Conservation (phyloP, 2,113 vertebrate species). For the Gila orcuttii region DNA sequence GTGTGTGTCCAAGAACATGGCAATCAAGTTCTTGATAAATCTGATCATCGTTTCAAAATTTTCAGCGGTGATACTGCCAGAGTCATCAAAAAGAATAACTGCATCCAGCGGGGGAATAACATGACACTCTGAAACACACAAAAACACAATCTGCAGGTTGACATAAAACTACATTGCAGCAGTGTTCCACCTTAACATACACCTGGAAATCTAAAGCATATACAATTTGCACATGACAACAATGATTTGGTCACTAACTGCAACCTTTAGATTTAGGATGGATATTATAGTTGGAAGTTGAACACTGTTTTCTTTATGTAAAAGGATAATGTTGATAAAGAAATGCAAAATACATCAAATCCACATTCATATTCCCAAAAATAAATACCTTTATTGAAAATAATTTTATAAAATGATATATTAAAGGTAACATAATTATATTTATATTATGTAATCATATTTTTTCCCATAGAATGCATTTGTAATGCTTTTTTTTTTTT, state of each 20-base stretch:
- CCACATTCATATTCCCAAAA: background rate
- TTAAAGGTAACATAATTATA: background rate
- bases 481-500: too few relatives aligned
- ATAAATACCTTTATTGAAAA: too few relatives aligned
- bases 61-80: constrained; percentile 26
- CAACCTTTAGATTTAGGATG: background rate
- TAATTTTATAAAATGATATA: background rate
- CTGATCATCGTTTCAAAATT: constrained; percentile 74
- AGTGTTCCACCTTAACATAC: background rate
- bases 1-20: constrained; percentile 60
- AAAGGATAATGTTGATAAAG: background rate
- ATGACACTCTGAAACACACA: constrained; percentile 65
- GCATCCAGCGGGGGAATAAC: constrained; percentile 68
- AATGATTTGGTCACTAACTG: background rate
- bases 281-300: background rate
- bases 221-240: background rate
- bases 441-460: background rate
- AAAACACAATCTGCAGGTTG: background rate
- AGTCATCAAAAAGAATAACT: constrained; percentile 76
- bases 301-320: background rate
- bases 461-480: background rate
- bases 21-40: constrained; percentile 71
- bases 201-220: too few relatives aligned
- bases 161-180: background rate
- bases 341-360: background rate